Evolutionary conservation across 2,888 invertebrate genomes (phyloP).

Genomic region (Pteria penguin): DNA sequence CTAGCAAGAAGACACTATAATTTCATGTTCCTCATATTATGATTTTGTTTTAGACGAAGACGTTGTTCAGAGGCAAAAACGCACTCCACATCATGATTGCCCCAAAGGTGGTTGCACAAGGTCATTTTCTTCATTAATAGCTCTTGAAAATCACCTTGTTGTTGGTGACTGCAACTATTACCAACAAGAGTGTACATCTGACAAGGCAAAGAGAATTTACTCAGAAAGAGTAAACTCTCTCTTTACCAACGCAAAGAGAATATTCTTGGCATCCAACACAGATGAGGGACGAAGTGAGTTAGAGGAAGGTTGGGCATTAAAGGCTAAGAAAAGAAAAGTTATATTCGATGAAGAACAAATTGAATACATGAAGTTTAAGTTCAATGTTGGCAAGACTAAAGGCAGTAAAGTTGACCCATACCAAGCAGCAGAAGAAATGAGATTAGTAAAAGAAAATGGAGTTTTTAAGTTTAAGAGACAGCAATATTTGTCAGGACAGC

Average conservation of each 20-base stretch:
- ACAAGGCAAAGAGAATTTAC: not conserved
- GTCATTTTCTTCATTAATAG: too few relatives aligned
- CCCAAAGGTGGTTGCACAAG: too few relatives aligned
- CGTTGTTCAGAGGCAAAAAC: too few relatives aligned
- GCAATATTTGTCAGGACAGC: not conserved
- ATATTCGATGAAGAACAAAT: not conserved
- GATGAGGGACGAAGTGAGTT: not conserved
- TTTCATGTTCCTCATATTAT: too few relatives aligned
- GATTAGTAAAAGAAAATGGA: not conserved
- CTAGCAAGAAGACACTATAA: too few relatives aligned
- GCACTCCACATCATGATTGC: too few relatives aligned
- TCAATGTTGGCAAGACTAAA: not conserved
- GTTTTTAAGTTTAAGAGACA: not conserved
- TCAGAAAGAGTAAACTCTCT: not conserved
- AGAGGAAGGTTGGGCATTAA: not conserved
- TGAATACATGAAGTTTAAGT: not conserved
- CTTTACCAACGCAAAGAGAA: not conserved
- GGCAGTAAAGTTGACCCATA: not conserved
- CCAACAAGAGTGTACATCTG: too few relatives aligned
- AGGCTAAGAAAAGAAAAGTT: not conserved
- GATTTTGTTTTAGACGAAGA: too few relatives aligned
- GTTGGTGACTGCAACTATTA: too few relatives aligned
- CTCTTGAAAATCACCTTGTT: too few relatives aligned
- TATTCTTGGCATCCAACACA: not conserved
- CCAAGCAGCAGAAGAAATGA: not conserved